Base-by-base conservation (phyloP, 2,113 vertebrate species). In the Mastomys natalensis region DNA sequence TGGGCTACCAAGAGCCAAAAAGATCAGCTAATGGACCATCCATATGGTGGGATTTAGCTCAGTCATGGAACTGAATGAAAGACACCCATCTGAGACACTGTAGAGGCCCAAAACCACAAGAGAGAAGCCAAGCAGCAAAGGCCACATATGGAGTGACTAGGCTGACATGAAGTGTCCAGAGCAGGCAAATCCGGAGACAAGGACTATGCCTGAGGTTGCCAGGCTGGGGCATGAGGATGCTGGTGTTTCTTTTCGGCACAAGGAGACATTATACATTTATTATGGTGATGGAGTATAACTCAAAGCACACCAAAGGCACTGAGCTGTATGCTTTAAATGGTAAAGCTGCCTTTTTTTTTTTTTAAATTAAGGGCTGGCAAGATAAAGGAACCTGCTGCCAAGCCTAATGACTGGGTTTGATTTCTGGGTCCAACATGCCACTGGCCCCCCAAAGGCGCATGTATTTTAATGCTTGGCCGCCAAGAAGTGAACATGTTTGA, bases 11-110 rank as follows among this genome's bases (percentile, higher is more conserved):
- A 16, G 0, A 11, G 45, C 16, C 2, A 24, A 43, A 34, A 24
- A 77, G 74, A 77, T n/a, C 16, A 5, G 24, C 53, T 64, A 45
- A 7, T 7, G 5, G n/a, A 19, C 12, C 17, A 0, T 6, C 22
- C 10, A 15, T 1, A 64, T 19, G 15, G 37, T 5, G 31, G 80
- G 76, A 2, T 43, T 74, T 21, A 40, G 78, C 3, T 40, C 8
- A 37, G 74, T 12, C 55, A 5, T 0, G 45, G 16, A 68, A 85
- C 31, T 70, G 7, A 64, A 77, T 16, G 13, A n/a, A 0, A 1
- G 17, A 21, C 21, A 2, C 4, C 60, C 1, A 40, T 37, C 15
- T 24, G 1, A 17, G 3, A 76, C 7, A 22, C 3, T 0, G 2
- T 1, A 2, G 26, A 60, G 29, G 24, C 51, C 7, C 48, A 29